Conservation (phyloP, 2,113 vertebrate genomes). For the Murina feae region DNA sequence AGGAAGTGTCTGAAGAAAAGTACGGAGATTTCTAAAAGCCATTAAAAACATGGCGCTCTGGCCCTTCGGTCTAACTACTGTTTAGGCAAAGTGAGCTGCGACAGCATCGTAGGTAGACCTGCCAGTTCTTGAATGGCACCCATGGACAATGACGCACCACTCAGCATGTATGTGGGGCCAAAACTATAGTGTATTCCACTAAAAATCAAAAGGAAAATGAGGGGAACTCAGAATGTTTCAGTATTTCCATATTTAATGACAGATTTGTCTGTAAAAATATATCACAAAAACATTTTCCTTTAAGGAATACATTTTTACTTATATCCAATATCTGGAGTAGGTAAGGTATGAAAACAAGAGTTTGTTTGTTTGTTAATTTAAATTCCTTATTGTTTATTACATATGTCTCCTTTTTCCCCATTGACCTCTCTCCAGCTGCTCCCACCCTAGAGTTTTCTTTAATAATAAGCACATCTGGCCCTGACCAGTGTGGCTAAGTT, state of each 20-base stretch:
- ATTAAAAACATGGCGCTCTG: background rate
- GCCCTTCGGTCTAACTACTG: background rate
- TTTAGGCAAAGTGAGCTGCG: background rate
- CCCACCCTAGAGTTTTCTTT: too few species aligned
- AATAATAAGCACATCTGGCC: too few species aligned
- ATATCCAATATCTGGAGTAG: background rate
- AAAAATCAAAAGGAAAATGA: background rate
- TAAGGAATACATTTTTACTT: constrained; percentile 7
- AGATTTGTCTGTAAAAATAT: background rate
- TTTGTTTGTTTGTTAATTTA: background rate
- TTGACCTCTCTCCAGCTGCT: too few species aligned
- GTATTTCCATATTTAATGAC: constrained; percentile 25
- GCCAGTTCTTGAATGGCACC: background rate
- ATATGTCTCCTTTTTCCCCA: too few species aligned
- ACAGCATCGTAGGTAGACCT: background rate
- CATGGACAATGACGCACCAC: background rate
- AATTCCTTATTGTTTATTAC: too few species aligned
- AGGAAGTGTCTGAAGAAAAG: background rate
- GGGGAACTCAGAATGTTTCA: background rate
- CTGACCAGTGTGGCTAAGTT: too few species aligned
- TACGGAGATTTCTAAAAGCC: constrained; percentile 8
- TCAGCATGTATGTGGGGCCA: background rate
- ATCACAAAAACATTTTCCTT: constrained; percentile 9
- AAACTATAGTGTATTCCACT: background rate
- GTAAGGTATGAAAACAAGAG: background rate